Conservation (phyloP, 2,888 invertebrate genomes). For the Diaphora mendica region DNA sequence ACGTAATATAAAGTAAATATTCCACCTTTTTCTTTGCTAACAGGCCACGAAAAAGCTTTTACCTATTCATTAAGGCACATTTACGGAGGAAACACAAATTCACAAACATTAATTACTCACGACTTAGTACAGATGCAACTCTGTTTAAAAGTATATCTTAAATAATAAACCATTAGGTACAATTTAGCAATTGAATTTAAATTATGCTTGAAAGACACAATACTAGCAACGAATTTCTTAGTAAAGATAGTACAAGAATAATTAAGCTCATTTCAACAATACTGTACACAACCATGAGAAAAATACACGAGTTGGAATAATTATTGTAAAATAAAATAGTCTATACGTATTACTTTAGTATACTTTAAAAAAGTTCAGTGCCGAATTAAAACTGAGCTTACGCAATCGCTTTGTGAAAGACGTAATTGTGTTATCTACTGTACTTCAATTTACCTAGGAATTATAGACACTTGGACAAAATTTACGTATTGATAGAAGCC, state of each 20-base stretch:
- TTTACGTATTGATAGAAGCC: conserved; percentile 6
- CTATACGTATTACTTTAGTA: conserved; percentile 21
- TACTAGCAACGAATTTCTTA: conserved; percentile 49
- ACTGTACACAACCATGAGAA: conserved; percentile 25
- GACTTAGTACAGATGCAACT: too few relatives aligned
- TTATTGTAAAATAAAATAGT: conserved; percentile 35
- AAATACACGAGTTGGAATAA: conserved; percentile 36
- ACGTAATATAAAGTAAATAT: neutral
- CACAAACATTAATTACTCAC: too few relatives aligned
- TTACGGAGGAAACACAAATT: too few relatives aligned
- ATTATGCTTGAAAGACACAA: conserved; percentile 27
- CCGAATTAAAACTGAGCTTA: neutral
- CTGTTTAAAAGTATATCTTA: too few relatives aligned
- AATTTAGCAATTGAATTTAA: neutral
- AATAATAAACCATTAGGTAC: too few relatives aligned
- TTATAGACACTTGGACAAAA: conserved; percentile 9
- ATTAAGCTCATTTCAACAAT: neutral
- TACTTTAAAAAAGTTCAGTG: neutral
- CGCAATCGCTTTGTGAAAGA: conserved; percentile 6
- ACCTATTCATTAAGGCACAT: too few relatives aligned
- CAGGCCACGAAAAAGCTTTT: too few relatives aligned
- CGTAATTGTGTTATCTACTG: conserved; percentile 11
- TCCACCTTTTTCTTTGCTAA: too few relatives aligned
- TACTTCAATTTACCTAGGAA: neutral
- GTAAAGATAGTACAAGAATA: conserved; percentile 13